Conservation (phyloP, 2,113 vertebrate genomes). For the Marmota flaviventris region DNA sequence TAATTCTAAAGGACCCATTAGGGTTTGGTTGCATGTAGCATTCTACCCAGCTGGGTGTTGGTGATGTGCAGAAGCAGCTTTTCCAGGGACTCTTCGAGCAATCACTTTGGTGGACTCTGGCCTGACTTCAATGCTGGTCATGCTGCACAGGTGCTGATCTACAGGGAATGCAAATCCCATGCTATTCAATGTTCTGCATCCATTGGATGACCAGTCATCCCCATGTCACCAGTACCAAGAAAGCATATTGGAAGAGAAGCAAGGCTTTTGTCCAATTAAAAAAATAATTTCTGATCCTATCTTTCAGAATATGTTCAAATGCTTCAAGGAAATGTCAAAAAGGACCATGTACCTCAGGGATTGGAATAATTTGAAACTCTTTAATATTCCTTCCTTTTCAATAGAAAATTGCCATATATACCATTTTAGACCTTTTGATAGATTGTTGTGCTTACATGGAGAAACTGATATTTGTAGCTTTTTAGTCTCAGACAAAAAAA, state of each 20-base stretch:
- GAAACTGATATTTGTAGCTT: conserved; percentile 1
- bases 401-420: not conserved
- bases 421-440: not conserved
- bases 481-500: conserved; percentile 51
- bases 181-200: not conserved
- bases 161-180: not conserved
- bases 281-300: not conserved
- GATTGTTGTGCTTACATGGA: not conserved
- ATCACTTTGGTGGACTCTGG: not conserved
- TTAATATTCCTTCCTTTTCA: conserved; percentile 28
- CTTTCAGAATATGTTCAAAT: not conserved
- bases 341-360: not conserved
- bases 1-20: not conserved
- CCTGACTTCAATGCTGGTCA: not conserved
- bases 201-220: not conserved
- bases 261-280: not conserved
- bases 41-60: not conserved
- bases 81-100: not conserved
- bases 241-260: not conserved
- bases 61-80: not conserved
- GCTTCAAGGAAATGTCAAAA: not conserved
- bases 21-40: not conserved
- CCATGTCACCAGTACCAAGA: not conserved
- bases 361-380: not conserved
- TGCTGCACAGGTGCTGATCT: no score